Evolutionary conservation across 2,113 vertebrate genomes (phyloP).

Genomic region (Sminthopsis crassicaudata): DNA sequence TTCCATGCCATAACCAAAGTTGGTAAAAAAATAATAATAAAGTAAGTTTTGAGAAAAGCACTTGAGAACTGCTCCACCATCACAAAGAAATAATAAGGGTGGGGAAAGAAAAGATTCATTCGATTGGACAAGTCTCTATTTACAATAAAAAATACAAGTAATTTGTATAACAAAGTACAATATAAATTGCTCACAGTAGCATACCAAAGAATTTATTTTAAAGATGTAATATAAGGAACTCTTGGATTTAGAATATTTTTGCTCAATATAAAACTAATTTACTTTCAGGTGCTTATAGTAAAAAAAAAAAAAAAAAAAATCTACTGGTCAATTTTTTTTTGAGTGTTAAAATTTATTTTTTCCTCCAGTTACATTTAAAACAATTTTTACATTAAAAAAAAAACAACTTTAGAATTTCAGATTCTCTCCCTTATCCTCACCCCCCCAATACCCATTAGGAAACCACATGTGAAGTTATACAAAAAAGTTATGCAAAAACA

Average conservation of each 20-base stretch:
- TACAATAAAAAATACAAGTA: not conserved
- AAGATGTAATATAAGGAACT: conserved; percentile 13
- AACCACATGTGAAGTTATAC: no score
- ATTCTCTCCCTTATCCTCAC: no score
- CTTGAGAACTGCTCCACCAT: not conserved
- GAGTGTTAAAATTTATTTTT: conserved; percentile 1
- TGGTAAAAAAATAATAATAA: not conserved
- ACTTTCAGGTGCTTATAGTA: conserved; percentile 24
- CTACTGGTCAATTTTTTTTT: conserved; percentile 37
- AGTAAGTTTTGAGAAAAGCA: not conserved
- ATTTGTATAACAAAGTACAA: conserved; percentile 2
- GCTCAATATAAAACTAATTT: conserved; percentile 42
- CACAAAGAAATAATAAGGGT: conserved; percentile 28
- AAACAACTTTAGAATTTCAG: no score
- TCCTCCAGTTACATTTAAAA: no score
- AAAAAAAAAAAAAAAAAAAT: conserved; percentile 59
- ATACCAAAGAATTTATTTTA: conserved; percentile 2
- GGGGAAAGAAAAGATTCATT: not conserved
- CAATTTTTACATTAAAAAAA: no score
- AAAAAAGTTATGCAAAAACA: not conserved
- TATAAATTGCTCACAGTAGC: not conserved
- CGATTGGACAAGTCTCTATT: conserved; percentile 22
- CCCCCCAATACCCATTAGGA: no score
- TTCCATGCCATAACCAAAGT: not conserved
- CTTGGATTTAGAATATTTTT: conserved; percentile 25